Percentiles rank a stretch among this genome's conserved stretches.
Conservation (phyloP, 2,797 vertebrate genomes). For the Etheostoma perlongum region DNA sequence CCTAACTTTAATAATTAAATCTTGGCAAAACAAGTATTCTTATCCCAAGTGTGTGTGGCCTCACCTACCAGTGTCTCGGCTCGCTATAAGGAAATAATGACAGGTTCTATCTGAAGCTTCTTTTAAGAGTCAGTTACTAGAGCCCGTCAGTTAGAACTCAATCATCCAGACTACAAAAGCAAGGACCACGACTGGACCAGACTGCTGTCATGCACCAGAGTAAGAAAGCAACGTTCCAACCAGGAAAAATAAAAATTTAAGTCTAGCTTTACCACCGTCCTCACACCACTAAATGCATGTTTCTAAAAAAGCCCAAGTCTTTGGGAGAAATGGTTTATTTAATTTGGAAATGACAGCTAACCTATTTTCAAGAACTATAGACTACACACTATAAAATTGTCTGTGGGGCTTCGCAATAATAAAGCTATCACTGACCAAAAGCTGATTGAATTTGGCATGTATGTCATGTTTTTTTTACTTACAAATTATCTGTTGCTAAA, state of each 20-base stretch:
- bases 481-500: conserved; percentile 34
- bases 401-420: conserved; percentile 33
- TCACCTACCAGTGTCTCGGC: conserved; percentile 62
- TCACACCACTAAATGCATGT: conserved; percentile 84
- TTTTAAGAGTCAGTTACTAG: conserved; percentile 66
- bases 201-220: conserved; percentile 65
- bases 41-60: conserved; percentile 65
- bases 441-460: conserved; percentile 42
- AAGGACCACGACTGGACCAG: conserved; percentile 57
- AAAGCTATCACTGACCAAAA: conserved; percentile 44
- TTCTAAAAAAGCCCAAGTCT: conserved; percentile 75
- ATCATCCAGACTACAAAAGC: conserved; percentile 71
- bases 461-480: conserved; percentile 30
- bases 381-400: conserved; percentile 43
- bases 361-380: conserved; percentile 64
- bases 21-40: conserved; percentile 38
- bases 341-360: conserved; percentile 73
- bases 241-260: conserved; percentile 79
- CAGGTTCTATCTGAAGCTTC: conserved; percentile 73
- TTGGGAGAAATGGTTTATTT: conserved; percentile 76
- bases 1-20: conserved; percentile 26
- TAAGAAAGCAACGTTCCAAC: conserved; percentile 71
- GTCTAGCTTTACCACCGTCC: conserved; percentile 78
- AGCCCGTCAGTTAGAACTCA: conserved; percentile 66
- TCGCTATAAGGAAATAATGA: conserved; percentile 72